Evolutionary conservation across 2,113 vertebrate species (phyloP).

Genomic region (Pogonocichla stellata): DNA sequence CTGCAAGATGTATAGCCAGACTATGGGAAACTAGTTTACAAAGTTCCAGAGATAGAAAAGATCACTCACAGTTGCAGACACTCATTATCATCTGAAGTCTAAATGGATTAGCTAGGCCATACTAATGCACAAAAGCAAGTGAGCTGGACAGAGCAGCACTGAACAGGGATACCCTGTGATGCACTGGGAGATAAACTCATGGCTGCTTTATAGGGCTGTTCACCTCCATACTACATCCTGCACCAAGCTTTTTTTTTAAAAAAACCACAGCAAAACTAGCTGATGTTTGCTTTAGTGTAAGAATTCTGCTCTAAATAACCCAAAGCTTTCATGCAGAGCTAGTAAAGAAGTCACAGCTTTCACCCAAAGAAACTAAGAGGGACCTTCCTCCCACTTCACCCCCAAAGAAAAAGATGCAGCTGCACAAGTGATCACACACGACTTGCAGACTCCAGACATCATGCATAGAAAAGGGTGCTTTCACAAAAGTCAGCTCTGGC

Average conservation of each 20-base stretch:
- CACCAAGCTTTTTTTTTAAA: not conserved
- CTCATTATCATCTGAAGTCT: not conserved
- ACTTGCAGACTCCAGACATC: not conserved
- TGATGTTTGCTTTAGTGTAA: not conserved
- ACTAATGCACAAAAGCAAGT: not conserved
- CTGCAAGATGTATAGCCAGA: slow-evolving; percentile 1
- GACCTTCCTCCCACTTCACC: not conserved
- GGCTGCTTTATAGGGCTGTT: not conserved
- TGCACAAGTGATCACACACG: fast-evolving
- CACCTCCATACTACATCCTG: not conserved
- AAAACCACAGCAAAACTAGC: not conserved
- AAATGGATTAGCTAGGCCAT: not conserved
- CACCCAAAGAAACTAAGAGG: not conserved
- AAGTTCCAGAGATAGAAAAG: not conserved
- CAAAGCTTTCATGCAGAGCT: not conserved
- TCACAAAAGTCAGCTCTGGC: not conserved
- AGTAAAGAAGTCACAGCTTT: not conserved
- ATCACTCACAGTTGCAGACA: not conserved
- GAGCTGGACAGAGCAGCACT: not conserved
- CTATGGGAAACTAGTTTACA: not conserved
- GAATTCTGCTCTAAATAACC: not conserved
- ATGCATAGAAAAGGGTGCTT: not conserved
- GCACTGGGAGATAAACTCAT: not conserved
- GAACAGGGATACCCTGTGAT: not conserved
- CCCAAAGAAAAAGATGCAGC: not conserved